Evolutionary conservation across 2,113 vertebrate genomes (phyloP), one percentile per base, ranked within the genome.

Genomic region (Pungitius pungitius): DNA sequence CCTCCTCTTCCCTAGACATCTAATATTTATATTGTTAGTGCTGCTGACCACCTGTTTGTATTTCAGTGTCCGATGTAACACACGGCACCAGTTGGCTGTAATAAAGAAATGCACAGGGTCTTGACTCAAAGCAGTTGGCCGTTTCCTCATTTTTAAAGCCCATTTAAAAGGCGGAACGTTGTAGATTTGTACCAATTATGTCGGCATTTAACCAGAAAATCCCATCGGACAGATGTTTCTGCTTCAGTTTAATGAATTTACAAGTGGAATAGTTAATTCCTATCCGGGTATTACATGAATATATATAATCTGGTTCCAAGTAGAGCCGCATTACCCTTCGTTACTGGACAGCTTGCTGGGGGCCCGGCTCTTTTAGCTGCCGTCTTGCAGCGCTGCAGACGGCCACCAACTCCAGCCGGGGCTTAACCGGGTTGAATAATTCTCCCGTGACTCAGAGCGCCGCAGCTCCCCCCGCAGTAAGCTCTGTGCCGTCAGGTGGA

Each of bases 371-470:
- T 26, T 26, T 76, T 56, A 71, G 22, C 77, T 64, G 15, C 20
- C 42, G 18, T 70, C 57, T 72, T 64, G 57, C 17, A 49, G 52
- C 13, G 22, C 51, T 54, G 76, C 68, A 68, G 45, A 79, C 52
- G 52, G 55, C 42, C 54, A 70, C 20, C 71, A 74, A 60, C 45
- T 82, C 64, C 35, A 56, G 49, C 73, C 30, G 75, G 30, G 76
- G 64, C 76, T 83, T 74, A 82, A 86, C 71, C 59, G 47, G 73
- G 76, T 83, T 76, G 62, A 71, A 78, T 77, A 69, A 81, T 76
- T 68, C 81, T 69, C 64, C 22, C 13, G 58, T 71, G 85, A 83
- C 60, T 75, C 69, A 47, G 20, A 18, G 57, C 49, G 69, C 70
- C 17, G 69, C 58, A 30, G 49, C 63, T 69, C 45, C 57, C 69